Evolutionary conservation across 2,113 vertebrate genomes (phyloP), one percentile per base, ranked within the genome.

Genomic region (Illadopsis cleaveri): DNA sequence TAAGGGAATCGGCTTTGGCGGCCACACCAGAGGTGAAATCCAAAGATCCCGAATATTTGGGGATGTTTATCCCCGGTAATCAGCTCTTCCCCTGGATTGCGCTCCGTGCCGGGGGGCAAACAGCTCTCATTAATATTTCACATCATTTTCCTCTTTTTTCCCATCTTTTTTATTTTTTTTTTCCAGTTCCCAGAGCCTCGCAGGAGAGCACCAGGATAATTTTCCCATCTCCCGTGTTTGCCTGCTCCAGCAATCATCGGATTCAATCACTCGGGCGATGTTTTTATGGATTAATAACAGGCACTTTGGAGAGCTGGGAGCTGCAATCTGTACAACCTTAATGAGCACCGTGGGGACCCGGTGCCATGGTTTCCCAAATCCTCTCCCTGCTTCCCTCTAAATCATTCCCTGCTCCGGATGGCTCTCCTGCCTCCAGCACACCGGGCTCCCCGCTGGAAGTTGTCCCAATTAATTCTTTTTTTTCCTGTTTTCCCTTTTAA

Each of bases 281-380:
- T 98, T 98, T 99, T 98, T 98, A 98, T 99, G 98, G 99, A 99
- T 99, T 98, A 98, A 99, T 99, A 99, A 99, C 98, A 96, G 97
- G 96, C 98, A 97, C 98, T 98, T 98, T 97, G 98, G 98, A 98
- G 97, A 97, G 97, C 97, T 97, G 92, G 98, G 98, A 98, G 98
- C 97, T 94, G 97, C 98, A 98, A 98, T 98, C 98, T 97, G 93
- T 97, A 98, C 98, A 98, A 97, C 97, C 98, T 98, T 99, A 99
- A 99, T 99, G 99, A 99, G 99, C 98, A 98, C 98, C 98, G 68
- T 96, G 97, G 99, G 99, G 99, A 99, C 97, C 90, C 51, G 98
- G 95, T 98, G 94, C 98, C 97, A 98, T 97, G 91, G 98, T 90
- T 98, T 97, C 97, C 97, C 86, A 96, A 95, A 86, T 95, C 97